These are phyloP conservation scores for Nanorana parkeri DNA, from an alignment of 2,113 vertebrate species.

Conservation along the genomic window DNA sequence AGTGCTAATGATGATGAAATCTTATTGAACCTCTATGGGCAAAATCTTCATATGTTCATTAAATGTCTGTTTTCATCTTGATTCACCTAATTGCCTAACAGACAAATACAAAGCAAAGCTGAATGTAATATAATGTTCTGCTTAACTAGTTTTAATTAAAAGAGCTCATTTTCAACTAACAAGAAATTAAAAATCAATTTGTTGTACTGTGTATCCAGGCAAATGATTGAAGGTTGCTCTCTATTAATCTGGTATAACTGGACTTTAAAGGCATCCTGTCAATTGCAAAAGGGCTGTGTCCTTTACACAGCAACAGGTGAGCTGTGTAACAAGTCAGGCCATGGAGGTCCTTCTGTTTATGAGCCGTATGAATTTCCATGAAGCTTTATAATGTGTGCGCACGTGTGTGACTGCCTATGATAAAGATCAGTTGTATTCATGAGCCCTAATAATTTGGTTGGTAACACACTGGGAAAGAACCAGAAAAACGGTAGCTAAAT, in stretches of 20 bases:
- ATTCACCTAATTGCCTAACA: slow-evolving; percentile 43
- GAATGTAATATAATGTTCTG: slow-evolving; percentile 23
- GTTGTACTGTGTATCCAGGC: not conserved
- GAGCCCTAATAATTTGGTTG: too few relatives aligned
- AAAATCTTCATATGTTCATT: slow-evolving; percentile 23
- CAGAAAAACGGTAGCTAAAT: too few relatives aligned
- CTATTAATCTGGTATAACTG: not conserved
- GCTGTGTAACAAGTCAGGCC: too few relatives aligned
- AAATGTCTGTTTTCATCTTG: slow-evolving; percentile 26
- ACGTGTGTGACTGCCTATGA: too few relatives aligned
- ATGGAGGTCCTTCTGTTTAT: too few relatives aligned
- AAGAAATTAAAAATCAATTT: slow-evolving; percentile 25
- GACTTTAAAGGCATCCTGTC: too few relatives aligned
- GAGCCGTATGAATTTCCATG: too few relatives aligned
- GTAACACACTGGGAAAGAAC: too few relatives aligned
- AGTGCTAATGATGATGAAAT: slow-evolving; percentile 40
- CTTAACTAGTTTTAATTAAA: slow-evolving; percentile 33
- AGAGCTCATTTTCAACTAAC: slow-evolving; percentile 6
- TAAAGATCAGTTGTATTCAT: too few relatives aligned
- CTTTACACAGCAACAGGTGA: too few relatives aligned
- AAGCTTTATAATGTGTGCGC: too few relatives aligned
- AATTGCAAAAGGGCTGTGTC: too few relatives aligned
- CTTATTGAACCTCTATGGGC: not conserved
- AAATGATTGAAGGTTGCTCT: not conserved
- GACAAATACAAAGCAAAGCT: slow-evolving; percentile 8